phyloP scores from a whole-genome alignment of 2,113 vertebrate genomes.

The Pterocles orientalis region DNA sequence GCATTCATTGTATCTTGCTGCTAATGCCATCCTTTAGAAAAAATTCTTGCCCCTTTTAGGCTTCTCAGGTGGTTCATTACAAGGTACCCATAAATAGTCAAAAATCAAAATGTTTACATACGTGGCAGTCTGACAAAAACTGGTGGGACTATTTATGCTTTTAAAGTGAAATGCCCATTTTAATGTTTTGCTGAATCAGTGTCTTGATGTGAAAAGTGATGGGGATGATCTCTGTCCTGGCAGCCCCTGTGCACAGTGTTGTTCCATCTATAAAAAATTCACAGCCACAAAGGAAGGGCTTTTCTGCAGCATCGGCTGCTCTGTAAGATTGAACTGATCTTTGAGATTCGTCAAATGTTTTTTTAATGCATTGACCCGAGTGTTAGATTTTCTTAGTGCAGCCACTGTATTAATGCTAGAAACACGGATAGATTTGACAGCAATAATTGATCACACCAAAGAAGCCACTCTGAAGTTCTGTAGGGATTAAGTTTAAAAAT shows the following conservation, averaged over 20 bases:
- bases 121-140: not conserved
- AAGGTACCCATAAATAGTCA: not conserved
- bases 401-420: not conserved
- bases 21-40: not conserved
- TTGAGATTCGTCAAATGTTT: not conserved
- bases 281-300: not conserved
- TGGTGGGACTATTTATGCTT: accelerated
- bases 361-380: not conserved
- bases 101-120: not conserved
- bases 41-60: not conserved
- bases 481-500: not conserved
- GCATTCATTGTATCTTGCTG: not conserved
- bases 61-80: not conserved
- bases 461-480: not conserved
- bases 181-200: not conserved
- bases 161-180: accelerated
- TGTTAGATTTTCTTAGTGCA: not conserved
- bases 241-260: not conserved
- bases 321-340: not conserved
- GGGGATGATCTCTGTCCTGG: not conserved
- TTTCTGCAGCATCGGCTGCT: not conserved
- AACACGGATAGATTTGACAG: not conserved
- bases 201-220: accelerated
- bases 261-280: accelerated
- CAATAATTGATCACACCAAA: not conserved